A percentile compares a stretch with the other conserved stretches of the same genome.
phyloP scores from a whole-genome alignment of 2,888 invertebrate species.

The Xanthia togata region DNA sequence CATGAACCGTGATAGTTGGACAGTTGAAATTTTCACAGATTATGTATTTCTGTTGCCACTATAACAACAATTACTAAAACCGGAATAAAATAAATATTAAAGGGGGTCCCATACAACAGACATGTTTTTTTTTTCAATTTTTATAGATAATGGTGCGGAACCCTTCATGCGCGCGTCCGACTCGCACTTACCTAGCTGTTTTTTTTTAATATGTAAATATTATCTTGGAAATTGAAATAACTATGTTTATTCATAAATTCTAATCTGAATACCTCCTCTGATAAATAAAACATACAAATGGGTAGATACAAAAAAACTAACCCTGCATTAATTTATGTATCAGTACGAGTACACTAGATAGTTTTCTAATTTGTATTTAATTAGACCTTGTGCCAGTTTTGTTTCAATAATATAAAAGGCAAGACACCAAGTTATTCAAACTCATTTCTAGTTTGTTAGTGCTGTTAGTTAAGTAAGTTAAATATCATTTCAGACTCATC shows the following conservation, averaged over 20 bases:
- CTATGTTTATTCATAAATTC: slow-evolving; percentile 57
- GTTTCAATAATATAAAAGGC: slow-evolving; percentile 13
- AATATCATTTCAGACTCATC: not conserved
- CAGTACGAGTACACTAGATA: not conserved
- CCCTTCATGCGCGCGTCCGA: too few species aligned
- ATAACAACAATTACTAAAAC: too few species aligned
- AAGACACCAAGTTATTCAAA: not conserved
- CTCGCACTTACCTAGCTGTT: too few species aligned
- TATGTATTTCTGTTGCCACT: too few species aligned
- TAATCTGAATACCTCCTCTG: slow-evolving; percentile 53
- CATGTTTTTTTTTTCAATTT: too few species aligned
- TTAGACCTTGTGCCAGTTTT: not conserved
- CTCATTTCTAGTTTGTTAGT: slow-evolving; percentile 1
- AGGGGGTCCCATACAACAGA: too few species aligned
- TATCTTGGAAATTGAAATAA: too few species aligned
- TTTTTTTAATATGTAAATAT: too few species aligned
- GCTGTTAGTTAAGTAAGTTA: slow-evolving; percentile 2
- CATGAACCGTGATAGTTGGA: too few species aligned
- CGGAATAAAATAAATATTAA: too few species aligned
- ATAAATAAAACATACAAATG: slow-evolving; percentile 35
- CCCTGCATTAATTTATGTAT: slow-evolving; percentile 2
- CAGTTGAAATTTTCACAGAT: too few species aligned
- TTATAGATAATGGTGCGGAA: too few species aligned
- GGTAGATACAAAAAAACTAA: not conserved
- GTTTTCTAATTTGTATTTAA: not conserved